phyloP scores from a whole-genome alignment of 1,140 invertebrate genomes.

The Paraescarpia echinospica region DNA sequence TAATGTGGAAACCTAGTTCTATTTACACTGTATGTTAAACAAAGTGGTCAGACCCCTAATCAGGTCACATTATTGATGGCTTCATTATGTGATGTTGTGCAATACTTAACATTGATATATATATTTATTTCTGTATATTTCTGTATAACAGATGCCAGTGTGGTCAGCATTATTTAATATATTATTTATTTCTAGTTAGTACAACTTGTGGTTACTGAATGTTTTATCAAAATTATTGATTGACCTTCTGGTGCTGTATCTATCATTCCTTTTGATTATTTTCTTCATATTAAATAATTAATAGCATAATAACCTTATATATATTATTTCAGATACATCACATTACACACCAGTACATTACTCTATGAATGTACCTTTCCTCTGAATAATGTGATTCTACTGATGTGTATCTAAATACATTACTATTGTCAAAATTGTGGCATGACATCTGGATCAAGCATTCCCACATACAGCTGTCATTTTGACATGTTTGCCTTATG shows the following conservation, averaged over 20 bases:
- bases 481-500: too few species aligned
- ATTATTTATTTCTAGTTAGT: slow-evolving; percentile 2
- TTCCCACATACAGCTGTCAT: too few species aligned
- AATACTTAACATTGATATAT: neutral
- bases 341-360: too few species aligned
- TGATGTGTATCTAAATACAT: slow-evolving; percentile 6
- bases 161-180: neutral
- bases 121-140: too few species aligned
- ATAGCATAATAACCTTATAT: neutral
- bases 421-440: too few species aligned
- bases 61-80: neutral
- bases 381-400: neutral
- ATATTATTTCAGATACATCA: neutral
- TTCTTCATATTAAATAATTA: neutral
- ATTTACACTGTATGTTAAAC: neutral
- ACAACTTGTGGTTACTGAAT: neutral
- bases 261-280: too few species aligned
- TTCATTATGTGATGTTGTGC: neutral
- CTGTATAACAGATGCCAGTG: neutral
- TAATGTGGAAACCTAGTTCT: neutral
- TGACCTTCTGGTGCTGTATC: neutral
- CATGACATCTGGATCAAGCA: too few species aligned
- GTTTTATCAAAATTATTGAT: neutral
- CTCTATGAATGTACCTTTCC: too few species aligned
- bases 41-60: neutral